phyloP scores from a whole-genome alignment of 2,888 invertebrate genomes.

The Dasysyrphus tricinctus region DNA sequence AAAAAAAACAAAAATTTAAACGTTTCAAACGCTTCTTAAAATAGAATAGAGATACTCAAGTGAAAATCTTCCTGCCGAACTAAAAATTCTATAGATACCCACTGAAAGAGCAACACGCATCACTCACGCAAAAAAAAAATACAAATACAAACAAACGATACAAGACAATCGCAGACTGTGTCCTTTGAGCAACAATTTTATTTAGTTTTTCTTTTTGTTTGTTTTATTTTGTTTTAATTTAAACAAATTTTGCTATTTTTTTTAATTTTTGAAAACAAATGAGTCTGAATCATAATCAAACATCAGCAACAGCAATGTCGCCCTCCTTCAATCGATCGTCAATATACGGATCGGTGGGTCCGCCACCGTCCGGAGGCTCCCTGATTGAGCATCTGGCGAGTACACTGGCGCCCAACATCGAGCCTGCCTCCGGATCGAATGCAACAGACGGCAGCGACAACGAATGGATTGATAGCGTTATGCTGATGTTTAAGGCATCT shows the following conservation, averaged over 20 bases:
- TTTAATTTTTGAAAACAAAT: slow-evolving; percentile 51
- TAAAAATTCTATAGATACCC: neutral
- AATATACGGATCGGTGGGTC: slow-evolving; percentile 70
- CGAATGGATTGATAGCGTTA: slow-evolving; percentile 85
- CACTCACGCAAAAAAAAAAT: slow-evolving; percentile 11
- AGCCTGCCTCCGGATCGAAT: slow-evolving; percentile 48
- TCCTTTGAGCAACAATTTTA: slow-evolving; percentile 62
- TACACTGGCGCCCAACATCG: slow-evolving; percentile 64
- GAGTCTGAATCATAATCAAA: slow-evolving; percentile 71
- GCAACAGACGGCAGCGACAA: slow-evolving; percentile 68
- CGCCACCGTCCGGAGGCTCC: slow-evolving; percentile 61
- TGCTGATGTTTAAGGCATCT: slow-evolving; percentile 88
- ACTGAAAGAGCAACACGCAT: slow-evolving; percentile 18
- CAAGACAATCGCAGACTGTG: slow-evolving; percentile 72
- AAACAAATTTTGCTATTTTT: slow-evolving; percentile 10
- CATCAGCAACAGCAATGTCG: slow-evolving; percentile 65
- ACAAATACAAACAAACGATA: slow-evolving; percentile 16
- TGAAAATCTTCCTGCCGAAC: slow-evolving; percentile 64
- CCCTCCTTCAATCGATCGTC: slow-evolving; percentile 71
- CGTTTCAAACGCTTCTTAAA: slow-evolving; percentile 13
- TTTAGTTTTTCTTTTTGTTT: slow-evolving; percentile 24
- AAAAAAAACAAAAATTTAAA: slow-evolving; percentile 2
- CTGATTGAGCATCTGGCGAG: slow-evolving; percentile 64
- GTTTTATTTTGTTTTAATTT: slow-evolving; percentile 35
- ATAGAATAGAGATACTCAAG: slow-evolving; percentile 52